Percentiles rank a stretch among this genome's conserved stretches.
These are phyloP conservation scores for Anableps anableps DNA, from an alignment of 2,797 vertebrate species.

Conservation along the genomic window DNA sequence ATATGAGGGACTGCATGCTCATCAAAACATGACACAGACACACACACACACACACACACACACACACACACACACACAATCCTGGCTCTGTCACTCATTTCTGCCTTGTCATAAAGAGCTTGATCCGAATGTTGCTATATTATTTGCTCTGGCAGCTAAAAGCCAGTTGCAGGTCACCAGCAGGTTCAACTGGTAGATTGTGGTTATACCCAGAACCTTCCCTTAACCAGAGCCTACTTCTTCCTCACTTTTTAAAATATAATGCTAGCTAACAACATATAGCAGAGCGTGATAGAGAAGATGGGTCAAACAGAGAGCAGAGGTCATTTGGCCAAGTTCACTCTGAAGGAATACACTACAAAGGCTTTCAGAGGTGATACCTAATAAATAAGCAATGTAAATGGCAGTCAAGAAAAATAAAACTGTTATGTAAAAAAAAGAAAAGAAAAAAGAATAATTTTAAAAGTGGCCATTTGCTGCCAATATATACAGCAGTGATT, in stretches of 20 bases:
- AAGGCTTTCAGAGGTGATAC: background rate
- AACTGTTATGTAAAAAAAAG: background rate
- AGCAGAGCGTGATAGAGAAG: constrained; percentile 24
- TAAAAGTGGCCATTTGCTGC: background rate
- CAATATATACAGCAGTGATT: background rate
- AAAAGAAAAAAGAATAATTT: background rate
- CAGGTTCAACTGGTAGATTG: constrained; percentile 41
- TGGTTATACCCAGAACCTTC: constrained; percentile 32
- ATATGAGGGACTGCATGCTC: constrained; percentile 48
- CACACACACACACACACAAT: constrained; percentile 25
- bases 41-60: constrained; percentile 22
- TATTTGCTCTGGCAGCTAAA: constrained; percentile 61
- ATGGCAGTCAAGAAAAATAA: background rate
- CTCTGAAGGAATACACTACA: background rate
- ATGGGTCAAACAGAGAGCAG: constrained; percentile 17
- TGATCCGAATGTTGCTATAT: constrained; percentile 44
- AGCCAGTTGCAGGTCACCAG: constrained; percentile 48
- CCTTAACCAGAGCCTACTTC: constrained; percentile 3
- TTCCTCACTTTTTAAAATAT: constrained; percentile 15
- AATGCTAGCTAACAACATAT: constrained; percentile 45
- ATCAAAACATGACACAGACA: constrained; percentile 51
- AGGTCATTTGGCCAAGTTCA: constrained; percentile 20
- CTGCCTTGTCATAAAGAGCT: constrained; percentile 62
- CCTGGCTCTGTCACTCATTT: constrained; percentile 18
- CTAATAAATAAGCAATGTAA: background rate